Evolutionary conservation across 2,113 vertebrate species (phyloP), one percentile per base, ranked within the genome.

Genomic region (Dromas ardeola): DNA sequence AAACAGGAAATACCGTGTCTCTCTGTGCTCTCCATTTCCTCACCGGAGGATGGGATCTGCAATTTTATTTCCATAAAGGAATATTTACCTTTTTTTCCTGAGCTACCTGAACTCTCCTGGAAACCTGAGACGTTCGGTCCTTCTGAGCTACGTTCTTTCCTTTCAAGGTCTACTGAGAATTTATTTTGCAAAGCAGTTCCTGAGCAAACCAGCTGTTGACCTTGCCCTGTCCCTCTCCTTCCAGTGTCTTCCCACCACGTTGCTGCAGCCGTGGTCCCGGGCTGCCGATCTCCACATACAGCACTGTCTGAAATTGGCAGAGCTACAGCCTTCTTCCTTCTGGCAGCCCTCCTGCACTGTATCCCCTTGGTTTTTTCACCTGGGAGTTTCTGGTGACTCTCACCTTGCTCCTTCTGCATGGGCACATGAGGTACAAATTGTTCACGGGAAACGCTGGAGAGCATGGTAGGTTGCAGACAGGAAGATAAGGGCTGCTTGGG

Each of bases 401-500:
- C 53, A 22, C 36, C 42, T 38, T 53, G 66, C 43, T 94, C 73
- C 29, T 88, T 49, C 36, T 53, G 56, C 73, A 27, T 1, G 3
- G 70, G 18, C 19, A 30, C 6, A 62, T 25, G 18, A 47, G 52
- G 18, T 86, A 10, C 56, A 55, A 5, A 32, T 4, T 14, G 36
- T 58, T 95, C 47, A 8, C 2, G 7, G 10, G 71, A 21, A 52
- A n/a, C 0, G 0, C 5, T 5, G 16, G 36, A 21, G 11, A 45
- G 32, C 14, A 5, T 1, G 10, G 15, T 20, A 71, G 47, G 22
- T 2, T 27, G 83, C 2, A 11, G 6, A 38, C 25, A 18, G 13
- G 30, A n/a, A 23, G 43, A 8, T 17, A 78, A 43, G 4, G 56
- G n/a, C 62, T 76, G 81, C 21, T 82, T 56, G 8, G 9, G 6